phyloP scores from a whole-genome alignment of 1,140 invertebrate species.

The Hycleus phaleratus region DNA sequence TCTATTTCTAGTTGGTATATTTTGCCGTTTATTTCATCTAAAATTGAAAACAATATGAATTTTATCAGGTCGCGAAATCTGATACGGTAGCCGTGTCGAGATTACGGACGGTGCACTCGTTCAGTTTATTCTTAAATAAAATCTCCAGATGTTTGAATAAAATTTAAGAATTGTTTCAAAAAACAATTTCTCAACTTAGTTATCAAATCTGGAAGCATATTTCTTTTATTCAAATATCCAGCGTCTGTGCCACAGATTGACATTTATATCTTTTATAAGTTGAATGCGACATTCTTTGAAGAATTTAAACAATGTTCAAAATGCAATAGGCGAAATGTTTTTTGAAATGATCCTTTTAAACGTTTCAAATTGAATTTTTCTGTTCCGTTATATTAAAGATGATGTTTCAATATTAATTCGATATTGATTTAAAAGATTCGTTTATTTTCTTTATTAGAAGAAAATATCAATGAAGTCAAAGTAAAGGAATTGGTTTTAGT shows the following conservation, averaged over 20 bases:
- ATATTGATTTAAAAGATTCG: too few species aligned
- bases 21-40: constrained; percentile 5
- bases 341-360: too few species aligned
- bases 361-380: too few species aligned
- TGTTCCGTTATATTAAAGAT: too few species aligned
- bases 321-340: too few species aligned
- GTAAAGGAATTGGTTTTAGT: too few species aligned
- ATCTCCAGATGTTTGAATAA: constrained; percentile 13
- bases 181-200: constrained; percentile 16
- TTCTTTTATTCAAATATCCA: constrained; percentile 19
- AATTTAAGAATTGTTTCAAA: constrained; percentile 10
- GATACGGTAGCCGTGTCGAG: constrained; percentile 3
- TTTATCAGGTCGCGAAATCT: constrained; percentile 12
- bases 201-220: constrained; percentile 15
- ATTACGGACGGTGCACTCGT: constrained; percentile 12
- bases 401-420: too few species aligned
- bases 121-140: constrained; percentile 9
- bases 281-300: too few species aligned
- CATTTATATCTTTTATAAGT: not conserved
- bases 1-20: not conserved
- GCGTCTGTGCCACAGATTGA: constrained; percentile 4
- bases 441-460: too few species aligned
- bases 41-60: constrained; percentile 16
- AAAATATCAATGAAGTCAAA: too few species aligned
- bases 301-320: too few species aligned